These are phyloP conservation scores for Neogale vison DNA, from an alignment of 2,113 vertebrate species.

Conservation along the genomic window DNA sequence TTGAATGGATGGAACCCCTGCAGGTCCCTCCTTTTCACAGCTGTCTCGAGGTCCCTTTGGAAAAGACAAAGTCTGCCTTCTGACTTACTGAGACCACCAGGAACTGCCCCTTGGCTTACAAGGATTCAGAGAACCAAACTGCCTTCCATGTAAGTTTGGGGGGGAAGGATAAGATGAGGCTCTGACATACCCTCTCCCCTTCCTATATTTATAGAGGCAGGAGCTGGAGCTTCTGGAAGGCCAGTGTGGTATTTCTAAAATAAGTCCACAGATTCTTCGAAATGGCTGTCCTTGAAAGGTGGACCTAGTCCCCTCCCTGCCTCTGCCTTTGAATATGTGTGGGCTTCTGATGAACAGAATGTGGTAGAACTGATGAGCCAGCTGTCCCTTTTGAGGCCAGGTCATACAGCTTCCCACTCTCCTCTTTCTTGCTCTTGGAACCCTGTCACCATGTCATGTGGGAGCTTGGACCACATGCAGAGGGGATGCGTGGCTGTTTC, in stretches of 20 bases:
- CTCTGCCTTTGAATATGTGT: background rate
- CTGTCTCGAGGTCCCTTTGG: background rate
- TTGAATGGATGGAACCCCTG: background rate
- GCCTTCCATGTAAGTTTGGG: background rate
- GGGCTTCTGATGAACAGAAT: background rate
- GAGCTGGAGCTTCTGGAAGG: background rate
- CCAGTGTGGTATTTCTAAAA: background rate
- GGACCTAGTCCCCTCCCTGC: background rate
- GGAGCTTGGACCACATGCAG: background rate
- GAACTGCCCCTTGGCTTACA: background rate
- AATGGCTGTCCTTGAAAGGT: background rate
- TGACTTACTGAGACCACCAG: background rate
- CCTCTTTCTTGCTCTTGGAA: background rate
- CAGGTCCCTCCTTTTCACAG: background rate
- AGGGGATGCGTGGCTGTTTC: background rate
- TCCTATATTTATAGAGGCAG: background rate
- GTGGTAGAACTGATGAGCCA: background rate
- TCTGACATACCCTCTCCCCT: background rate
- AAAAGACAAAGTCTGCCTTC: background rate
- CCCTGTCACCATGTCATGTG: background rate
- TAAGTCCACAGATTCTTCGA: background rate
- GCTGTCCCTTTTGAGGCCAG: background rate
- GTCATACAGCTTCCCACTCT: background rate
- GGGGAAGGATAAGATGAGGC: background rate
- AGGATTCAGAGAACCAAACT: background rate